Evolutionary conservation across 2,797 vertebrate genomes (phyloP), one percentile per base, ranked within the genome.

Genomic region (Caiman crocodilus): DNA sequence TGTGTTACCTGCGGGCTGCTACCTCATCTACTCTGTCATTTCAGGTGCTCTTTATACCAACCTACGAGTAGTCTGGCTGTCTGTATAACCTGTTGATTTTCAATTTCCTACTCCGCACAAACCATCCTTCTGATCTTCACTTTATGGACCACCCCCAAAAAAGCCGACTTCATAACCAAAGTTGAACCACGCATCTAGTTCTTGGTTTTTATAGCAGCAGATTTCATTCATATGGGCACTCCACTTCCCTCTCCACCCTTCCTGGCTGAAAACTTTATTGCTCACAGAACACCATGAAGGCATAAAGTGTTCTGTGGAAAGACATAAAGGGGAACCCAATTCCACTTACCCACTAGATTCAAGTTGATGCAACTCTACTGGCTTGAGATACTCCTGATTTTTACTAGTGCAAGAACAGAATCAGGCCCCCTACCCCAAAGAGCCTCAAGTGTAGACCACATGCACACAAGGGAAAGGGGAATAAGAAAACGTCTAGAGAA

Each of bases 21-120:
- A 1, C 74, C 91, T 94, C 84, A 92, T 78, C 93, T 91, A 85
- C 63, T n/a, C 87, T 93, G 83, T 89, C 71, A 26, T 87, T 94
- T 94, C 90, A 90, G 87, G 69, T 88, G 73, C 73, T 77, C 76
- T 60, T 89, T 90, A 73, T 30, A 94, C 80, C 91, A 82, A 69
- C 85, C 58, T 67, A 78, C 82, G 91, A 96, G 87, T 84, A 93
- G 85, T 95, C 35, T 35, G 20, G 5, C 65, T 67, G 30, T 67
- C n/a, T 5, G 11, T 32, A 30, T 67, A 32, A 30, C 20, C 65
- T 30, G n/a, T 67, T 30, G 32, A n/a, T 67, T 64, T 30, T 7
- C 20, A 35, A 71, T 42, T 42, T 32, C 32, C 32, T 12, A 42
- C 21, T 35, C 18, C 21, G 42, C 30, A 42, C 21, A 5, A 71